Percentiles rank a stretch among this genome's conserved stretches.
phyloP scores from a whole-genome alignment of 2,113 vertebrate genomes.

The Deroptyus accipitrinus region DNA sequence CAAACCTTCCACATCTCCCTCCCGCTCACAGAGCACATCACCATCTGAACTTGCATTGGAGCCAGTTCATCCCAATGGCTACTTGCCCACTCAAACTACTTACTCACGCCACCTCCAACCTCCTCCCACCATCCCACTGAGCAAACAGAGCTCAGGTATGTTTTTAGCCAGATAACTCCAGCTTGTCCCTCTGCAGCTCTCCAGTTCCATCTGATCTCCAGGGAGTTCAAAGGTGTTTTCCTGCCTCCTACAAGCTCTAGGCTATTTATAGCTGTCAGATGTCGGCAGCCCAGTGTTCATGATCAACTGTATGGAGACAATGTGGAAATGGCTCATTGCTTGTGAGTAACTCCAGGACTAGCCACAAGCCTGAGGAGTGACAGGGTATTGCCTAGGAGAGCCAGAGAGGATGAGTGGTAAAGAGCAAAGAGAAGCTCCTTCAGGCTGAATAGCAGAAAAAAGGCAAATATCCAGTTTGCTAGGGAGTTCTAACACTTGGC shows the following conservation, averaged over 20 bases:
- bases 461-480: not conserved
- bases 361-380: not conserved
- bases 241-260: not conserved
- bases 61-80: not conserved
- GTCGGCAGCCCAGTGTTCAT: not conserved
- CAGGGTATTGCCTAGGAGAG: accelerated
- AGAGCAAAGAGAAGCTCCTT: not conserved
- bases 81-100: not conserved
- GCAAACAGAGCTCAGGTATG: not conserved
- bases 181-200: not conserved
- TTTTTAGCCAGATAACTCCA: not conserved
- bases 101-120: not conserved
- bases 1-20: not conserved
- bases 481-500: not conserved
- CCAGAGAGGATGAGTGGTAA: not conserved
- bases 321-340: not conserved
- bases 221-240: constrained; percentile 18
- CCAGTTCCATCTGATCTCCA: not conserved
- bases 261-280: not conserved
- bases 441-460: not conserved
- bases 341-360: not conserved
- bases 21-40: accelerated
- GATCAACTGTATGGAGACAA: accelerated
- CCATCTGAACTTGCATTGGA: not conserved
- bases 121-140: not conserved